Percentiles rank a stretch among this genome's conserved stretches.
phyloP scores from a whole-genome alignment of 2,888 invertebrate genomes.

The Euplagia quadripunctaria region DNA sequence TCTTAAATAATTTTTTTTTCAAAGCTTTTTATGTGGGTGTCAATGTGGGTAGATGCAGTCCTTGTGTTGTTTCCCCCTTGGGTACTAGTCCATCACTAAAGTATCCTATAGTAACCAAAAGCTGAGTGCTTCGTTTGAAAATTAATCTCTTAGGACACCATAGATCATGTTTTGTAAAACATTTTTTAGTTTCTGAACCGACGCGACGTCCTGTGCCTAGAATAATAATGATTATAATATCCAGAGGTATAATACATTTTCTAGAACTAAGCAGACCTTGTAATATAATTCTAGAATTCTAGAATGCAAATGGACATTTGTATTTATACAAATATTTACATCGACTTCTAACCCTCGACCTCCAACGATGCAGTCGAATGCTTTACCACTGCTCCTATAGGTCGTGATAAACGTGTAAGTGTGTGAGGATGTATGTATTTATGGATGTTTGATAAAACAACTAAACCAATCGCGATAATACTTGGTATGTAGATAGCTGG shows the following conservation, averaged over 20 bases:
- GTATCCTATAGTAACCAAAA: conserved; percentile 12
- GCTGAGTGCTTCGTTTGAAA: conserved; percentile 41
- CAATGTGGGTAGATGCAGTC: conserved; percentile 26
- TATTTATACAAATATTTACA: no score
- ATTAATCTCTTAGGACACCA: conserved; percentile 35
- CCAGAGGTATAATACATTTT: not conserved
- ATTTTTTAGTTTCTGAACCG: not conserved
- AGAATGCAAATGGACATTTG: no score
- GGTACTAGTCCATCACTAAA: conserved; percentile 28
- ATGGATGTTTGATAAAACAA: no score
- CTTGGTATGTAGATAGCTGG: no score
- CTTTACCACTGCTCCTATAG: no score
- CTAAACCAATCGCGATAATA: no score
- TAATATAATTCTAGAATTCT: not conserved
- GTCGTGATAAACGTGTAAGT: no score
- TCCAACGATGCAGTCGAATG: no score
- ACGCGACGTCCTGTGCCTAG: no score
- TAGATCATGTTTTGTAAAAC: conserved; percentile 16
- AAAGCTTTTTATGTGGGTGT: conserved; percentile 25
- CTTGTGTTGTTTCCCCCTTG: conserved; percentile 30
- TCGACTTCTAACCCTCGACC: no score
- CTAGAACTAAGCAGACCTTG: not conserved
- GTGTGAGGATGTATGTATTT: no score
- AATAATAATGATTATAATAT: no score
- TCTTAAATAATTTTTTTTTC: conserved; percentile 5